These are phyloP conservation scores for Pegoplata infirma DNA, from an alignment of 2,888 invertebrate genomes.

Conservation along the genomic window DNA sequence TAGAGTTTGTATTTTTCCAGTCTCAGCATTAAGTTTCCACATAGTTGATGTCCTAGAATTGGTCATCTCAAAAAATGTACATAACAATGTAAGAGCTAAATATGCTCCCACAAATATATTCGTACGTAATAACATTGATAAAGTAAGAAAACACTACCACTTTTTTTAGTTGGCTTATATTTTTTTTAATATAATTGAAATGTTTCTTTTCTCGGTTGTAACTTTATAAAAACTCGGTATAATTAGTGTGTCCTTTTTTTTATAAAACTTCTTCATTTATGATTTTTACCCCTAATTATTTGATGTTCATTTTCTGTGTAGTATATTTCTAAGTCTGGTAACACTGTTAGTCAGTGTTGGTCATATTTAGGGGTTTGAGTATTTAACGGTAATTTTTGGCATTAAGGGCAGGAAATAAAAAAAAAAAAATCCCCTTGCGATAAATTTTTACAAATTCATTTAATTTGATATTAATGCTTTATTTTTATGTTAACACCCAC, in stretches of 20 bases:
- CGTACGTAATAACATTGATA: conserved; percentile 39
- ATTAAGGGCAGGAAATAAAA: too few species aligned
- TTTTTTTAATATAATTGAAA: background rate
- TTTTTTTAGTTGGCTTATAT: background rate
- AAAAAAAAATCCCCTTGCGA: too few species aligned
- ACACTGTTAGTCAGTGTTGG: conserved; percentile 16
- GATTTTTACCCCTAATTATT: conserved; percentile 14
- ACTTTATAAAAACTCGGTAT: background rate
- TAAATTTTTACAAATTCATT: too few species aligned
- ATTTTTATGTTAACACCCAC: too few species aligned
- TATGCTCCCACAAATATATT: conserved; percentile 61
- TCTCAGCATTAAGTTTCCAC: conserved; percentile 89
- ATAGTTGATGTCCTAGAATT: conserved; percentile 90
- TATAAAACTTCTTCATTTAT: background rate
- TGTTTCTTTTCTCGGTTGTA: background rate
- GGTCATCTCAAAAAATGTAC: conserved; percentile 78
- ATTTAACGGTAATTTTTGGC: conserved; percentile 32
- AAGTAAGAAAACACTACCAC: background rate
- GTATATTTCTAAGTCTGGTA: conserved; percentile 12
- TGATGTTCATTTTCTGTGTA: background rate
- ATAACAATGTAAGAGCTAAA: conserved; percentile 67
- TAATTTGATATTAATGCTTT: too few species aligned
- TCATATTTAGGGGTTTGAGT: background rate
- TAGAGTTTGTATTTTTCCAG: conserved; percentile 83
- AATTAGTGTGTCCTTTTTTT: background rate